Evolutionary conservation across 2,888 invertebrate species (phyloP).

Genomic region (Lepidonotus clava): DNA sequence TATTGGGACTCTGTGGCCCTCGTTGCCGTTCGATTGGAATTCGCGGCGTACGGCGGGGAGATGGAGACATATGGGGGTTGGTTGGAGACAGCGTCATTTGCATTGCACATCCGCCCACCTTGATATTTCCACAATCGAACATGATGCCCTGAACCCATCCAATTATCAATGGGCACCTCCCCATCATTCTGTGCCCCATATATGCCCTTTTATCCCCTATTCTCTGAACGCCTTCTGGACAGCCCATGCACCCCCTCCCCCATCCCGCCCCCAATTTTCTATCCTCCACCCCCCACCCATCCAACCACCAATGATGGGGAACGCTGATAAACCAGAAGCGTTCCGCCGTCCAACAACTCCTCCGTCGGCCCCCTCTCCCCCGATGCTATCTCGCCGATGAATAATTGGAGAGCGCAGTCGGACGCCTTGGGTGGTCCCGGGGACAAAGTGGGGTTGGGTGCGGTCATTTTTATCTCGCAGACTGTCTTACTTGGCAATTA

Average conservation of each 20-base stretch:
- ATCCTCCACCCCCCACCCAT: background rate
- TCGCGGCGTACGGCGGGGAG: no score
- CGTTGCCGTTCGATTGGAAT: no score
- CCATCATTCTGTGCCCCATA: background rate
- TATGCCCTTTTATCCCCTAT: background rate
- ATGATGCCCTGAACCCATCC: no score
- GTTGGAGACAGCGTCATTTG: no score
- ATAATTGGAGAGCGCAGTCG: background rate
- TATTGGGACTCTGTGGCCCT: no score
- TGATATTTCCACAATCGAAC: no score
- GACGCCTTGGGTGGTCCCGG: conserved; percentile 34
- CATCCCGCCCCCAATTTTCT: background rate
- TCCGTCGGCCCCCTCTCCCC: background rate
- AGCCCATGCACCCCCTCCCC: background rate
- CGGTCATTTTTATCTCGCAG: conserved; percentile 46
- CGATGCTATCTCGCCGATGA: conserved; percentile 19
- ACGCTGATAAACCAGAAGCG: background rate
- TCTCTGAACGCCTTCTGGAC: background rate
- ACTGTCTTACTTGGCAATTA: conserved; percentile 48
- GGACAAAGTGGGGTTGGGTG: conserved; percentile 44
- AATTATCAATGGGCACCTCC: no score
- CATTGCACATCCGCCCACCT: no score
- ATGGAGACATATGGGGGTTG: no score
- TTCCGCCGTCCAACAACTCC: background rate
- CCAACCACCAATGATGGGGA: background rate